Conservation (phyloP, 2,797 vertebrate genomes). For the Pangasius macronema region DNA sequence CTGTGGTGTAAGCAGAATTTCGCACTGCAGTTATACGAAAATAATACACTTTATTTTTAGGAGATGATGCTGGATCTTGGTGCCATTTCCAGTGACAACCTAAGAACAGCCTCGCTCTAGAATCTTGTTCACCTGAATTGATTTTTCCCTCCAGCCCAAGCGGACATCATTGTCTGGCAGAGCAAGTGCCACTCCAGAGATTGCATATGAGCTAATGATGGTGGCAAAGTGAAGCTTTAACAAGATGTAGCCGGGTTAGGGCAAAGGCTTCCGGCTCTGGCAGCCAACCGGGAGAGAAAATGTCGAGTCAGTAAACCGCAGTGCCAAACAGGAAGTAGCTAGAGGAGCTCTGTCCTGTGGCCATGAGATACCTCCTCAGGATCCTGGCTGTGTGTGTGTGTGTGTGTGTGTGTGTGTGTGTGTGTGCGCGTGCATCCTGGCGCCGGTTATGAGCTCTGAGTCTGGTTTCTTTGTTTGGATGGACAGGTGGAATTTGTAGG, state of each 20-base stretch:
- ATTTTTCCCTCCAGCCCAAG: background rate
- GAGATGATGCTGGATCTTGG: background rate
- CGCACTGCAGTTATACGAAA: background rate
- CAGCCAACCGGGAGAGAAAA: slow-evolving; percentile 9
- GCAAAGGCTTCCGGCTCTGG: background rate
- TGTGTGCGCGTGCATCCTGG: slow-evolving; percentile 19
- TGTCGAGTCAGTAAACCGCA: slow-evolving; percentile 29
- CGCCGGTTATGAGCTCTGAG: slow-evolving; percentile 4
- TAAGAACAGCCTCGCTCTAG: background rate
- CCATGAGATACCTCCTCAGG: slow-evolving; percentile 31
- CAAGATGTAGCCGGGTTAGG: background rate
- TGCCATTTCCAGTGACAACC: background rate
- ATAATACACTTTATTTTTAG: background rate
- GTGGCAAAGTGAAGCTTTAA: background rate
- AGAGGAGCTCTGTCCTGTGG: slow-evolving; percentile 17
- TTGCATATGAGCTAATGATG: background rate
- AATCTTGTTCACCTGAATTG: background rate
- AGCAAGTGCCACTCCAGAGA: background rate
- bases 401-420: slow-evolving; percentile 33
- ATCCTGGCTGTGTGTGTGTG: slow-evolving; percentile 30
- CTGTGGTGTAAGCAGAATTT: background rate
- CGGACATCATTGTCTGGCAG: background rate
- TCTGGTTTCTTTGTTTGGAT: slow-evolving; percentile 39
- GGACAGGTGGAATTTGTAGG: slow-evolving; percentile 35
- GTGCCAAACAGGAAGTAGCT: slow-evolving; percentile 39